Conservation (phyloP, 2,113 vertebrate species). For the Isurus oxyrinchus region DNA sequence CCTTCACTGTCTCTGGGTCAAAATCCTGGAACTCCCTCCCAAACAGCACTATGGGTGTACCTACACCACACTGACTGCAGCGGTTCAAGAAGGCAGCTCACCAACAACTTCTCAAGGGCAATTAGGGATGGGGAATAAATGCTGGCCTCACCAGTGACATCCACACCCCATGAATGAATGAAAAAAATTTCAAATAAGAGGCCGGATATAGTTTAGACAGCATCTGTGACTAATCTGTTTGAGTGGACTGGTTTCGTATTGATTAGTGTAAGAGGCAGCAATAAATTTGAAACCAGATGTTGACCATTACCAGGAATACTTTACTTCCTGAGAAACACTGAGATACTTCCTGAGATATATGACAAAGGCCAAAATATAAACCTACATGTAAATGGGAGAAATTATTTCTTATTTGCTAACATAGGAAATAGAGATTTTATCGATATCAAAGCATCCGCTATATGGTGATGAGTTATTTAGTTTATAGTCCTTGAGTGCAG, state of each 20-base stretch:
- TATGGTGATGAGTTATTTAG: neutral
- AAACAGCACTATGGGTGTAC: too few species aligned
- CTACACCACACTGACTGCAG: too few species aligned
- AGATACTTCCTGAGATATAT: too few species aligned
- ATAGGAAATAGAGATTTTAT: neutral
- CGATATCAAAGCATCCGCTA: neutral
- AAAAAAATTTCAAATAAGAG: neutral
- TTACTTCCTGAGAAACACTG: neutral
- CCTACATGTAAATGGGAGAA: neutral
- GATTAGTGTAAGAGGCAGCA: neutral
- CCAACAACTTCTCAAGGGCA: too few species aligned
- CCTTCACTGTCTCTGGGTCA: too few species aligned
- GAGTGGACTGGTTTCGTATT: neutral
- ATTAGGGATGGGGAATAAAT: too few species aligned
- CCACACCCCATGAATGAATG: too few species aligned
- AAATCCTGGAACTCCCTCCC: too few species aligned
- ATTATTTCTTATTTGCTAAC: neutral
- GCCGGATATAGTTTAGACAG: neutral
- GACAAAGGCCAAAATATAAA: neutral
- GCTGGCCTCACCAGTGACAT: too few species aligned
- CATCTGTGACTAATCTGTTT: neutral
- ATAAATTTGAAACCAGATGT: neutral
- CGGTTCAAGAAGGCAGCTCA: too few species aligned
- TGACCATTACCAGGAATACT: neutral
- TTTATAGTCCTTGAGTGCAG: neutral